phyloP scores from a whole-genome alignment of 2,113 vertebrate genomes.

The Tringa solitaria region DNA sequence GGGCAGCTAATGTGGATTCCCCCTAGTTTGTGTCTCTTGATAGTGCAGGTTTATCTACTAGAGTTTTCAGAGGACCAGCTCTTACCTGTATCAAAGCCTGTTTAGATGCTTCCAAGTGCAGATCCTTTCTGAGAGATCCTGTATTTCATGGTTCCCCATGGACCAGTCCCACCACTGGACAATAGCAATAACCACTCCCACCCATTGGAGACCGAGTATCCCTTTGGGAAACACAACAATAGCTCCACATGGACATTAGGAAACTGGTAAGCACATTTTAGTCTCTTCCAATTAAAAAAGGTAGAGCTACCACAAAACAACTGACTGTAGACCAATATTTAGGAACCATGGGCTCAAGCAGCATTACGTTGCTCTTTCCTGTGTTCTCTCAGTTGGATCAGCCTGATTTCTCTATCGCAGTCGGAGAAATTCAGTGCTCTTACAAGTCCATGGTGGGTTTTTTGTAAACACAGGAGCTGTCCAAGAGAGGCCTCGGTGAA shows the following conservation, averaged over 20 bases:
- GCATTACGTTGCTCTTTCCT: neutral
- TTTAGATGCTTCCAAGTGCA: neutral
- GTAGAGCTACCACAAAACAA: neutral
- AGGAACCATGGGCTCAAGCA: neutral
- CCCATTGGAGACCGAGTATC: neutral
- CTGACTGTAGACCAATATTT: neutral
- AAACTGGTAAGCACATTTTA: neutral
- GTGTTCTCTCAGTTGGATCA: neutral
- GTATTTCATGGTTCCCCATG: neutral
- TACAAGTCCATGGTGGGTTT: neutral
- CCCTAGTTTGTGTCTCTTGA: neutral
- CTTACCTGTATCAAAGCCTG: neutral
- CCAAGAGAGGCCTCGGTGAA: constrained; percentile 73
- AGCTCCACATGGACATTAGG: neutral
- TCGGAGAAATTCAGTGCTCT: neutral
- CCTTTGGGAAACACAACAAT: neutral
- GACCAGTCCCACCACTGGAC: too few relatives aligned
- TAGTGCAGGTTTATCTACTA: neutral
- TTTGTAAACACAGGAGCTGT: constrained; percentile 71
- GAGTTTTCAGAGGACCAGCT: neutral
- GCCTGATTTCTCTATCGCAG: neutral
- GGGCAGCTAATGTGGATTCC: neutral
- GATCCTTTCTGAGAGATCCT: neutral
- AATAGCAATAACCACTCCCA: neutral
- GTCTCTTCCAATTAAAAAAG: neutral